Evolutionary conservation across 2,113 vertebrate genomes (phyloP).

Genomic region (Microcebus lehilahytsara): DNA sequence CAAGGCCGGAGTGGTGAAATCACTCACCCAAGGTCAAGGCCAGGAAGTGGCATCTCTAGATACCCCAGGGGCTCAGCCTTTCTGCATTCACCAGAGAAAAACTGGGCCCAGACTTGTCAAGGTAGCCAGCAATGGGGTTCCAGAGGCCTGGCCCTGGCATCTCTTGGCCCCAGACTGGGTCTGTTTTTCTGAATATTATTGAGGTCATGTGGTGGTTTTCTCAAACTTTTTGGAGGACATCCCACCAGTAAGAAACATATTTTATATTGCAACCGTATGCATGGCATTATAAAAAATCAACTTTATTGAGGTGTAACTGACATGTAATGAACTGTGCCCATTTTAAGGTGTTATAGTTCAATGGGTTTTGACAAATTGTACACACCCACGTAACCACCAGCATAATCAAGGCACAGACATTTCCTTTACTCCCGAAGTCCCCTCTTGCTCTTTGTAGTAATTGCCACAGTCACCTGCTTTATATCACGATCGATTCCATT

Average conservation of each 20-base stretch:
- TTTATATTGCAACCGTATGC: neutral
- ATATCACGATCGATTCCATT: too few relatives aligned
- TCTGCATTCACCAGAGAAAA: slow-evolving; percentile 21
- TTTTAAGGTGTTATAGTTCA: neutral
- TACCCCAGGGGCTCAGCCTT: neutral
- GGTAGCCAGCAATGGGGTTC: neutral
- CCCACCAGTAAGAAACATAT: neutral
- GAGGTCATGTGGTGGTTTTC: neutral
- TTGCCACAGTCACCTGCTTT: neutral
- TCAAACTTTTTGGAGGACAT: neutral
- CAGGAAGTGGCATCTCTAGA: slow-evolving; percentile 48
- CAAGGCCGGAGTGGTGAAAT: neutral
- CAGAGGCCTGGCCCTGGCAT: neutral
- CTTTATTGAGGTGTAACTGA: neutral
- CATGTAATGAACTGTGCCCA: neutral
- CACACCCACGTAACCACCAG: neutral
- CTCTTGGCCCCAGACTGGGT: neutral
- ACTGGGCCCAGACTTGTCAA: neutral
- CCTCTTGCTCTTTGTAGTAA: neutral
- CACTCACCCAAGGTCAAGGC: slow-evolving; percentile 70
- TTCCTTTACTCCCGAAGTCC: neutral
- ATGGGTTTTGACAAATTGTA: neutral
- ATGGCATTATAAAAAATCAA: neutral
- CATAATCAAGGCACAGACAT: neutral
- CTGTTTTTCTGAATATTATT: neutral